Evolutionary conservation across 2,797 vertebrate species (phyloP).

Genomic region (Protosalanx chinensis): DNA sequence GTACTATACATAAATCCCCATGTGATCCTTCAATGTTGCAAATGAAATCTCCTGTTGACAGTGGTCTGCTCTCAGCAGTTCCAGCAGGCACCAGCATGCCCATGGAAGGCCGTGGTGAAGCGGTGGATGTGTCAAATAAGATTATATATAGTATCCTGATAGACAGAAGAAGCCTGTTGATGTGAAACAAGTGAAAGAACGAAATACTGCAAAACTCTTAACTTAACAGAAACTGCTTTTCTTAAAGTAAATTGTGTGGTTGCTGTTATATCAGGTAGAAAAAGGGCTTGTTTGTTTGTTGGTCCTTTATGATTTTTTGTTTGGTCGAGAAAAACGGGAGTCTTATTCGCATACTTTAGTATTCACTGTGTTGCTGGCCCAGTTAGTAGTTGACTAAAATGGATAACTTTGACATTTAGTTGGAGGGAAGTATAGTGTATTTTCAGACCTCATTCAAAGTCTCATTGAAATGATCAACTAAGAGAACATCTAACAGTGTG

Average conservation of each 20-base stretch:
- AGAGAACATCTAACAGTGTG: constrained; percentile 14
- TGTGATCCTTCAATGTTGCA: too few relatives aligned
- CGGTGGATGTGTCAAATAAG: too few relatives aligned
- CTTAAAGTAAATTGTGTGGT: background rate
- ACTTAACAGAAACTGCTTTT: too few relatives aligned
- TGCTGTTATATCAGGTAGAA: background rate
- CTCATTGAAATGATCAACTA: constrained; percentile 15
- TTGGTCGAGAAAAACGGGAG: background rate
- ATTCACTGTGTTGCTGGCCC: background rate
- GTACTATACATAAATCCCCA: too few relatives aligned
- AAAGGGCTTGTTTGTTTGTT: background rate
- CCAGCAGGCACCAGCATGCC: too few relatives aligned
- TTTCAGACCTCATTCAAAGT: constrained; percentile 22
- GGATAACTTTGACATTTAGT: constrained; percentile 29
- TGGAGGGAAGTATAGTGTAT: constrained; percentile 23
- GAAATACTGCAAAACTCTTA: too few relatives aligned
- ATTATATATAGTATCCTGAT: too few relatives aligned
- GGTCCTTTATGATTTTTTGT: constrained; percentile 4
- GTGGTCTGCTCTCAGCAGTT: too few relatives aligned
- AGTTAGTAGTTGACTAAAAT: constrained; percentile 19
- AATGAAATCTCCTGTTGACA: too few relatives aligned
- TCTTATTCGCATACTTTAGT: background rate
- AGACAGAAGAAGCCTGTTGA: too few relatives aligned
- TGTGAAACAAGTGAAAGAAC: too few relatives aligned
- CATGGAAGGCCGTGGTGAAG: too few relatives aligned